These are phyloP conservation scores for Lanistes nyassanus DNA, from an alignment of 1,140 invertebrate genomes.

Conservation along the genomic window DNA sequence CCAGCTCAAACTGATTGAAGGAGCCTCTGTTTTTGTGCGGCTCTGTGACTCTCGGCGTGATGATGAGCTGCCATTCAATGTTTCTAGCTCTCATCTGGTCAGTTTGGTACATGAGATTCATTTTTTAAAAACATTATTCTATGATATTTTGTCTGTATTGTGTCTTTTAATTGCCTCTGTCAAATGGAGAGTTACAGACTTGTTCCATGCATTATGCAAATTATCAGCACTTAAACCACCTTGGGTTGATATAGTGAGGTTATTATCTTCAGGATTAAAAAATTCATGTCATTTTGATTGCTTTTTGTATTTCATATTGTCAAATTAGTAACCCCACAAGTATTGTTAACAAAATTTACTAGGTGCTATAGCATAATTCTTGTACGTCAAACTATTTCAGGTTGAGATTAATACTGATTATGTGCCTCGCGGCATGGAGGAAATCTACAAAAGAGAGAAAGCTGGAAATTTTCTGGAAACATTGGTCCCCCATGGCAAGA, in stretches of 20 bases:
- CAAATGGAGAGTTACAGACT: too few species aligned
- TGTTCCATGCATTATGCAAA: too few species aligned
- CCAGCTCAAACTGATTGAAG: constrained; percentile 54
- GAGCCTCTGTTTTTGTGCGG: constrained; percentile 53
- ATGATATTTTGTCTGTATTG: background rate
- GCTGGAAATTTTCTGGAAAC: constrained; percentile 42
- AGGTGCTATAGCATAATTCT: too few species aligned
- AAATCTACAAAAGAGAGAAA: constrained; percentile 39
- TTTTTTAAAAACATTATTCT: background rate
- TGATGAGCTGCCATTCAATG: constrained; percentile 51
- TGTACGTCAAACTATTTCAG: constrained; percentile 27
- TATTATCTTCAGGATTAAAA: background rate
- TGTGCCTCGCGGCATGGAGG: constrained; percentile 48
- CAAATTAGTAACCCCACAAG: background rate
- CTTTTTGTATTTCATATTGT: background rate
- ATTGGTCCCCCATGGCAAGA: constrained; percentile 51
- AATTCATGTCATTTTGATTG: too few species aligned
- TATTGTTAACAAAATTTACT: background rate
- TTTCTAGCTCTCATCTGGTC: constrained; percentile 46
- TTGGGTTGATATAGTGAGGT: background rate
- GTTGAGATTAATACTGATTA: constrained; percentile 53
- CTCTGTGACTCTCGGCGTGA: constrained; percentile 58
- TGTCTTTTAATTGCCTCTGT: background rate
- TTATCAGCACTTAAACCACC: too few species aligned
- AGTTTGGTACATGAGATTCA: constrained; percentile 7